Evolutionary conservation across 2,888 invertebrate species (phyloP).

Genomic region (Scelioninae gen. 2): DNA sequence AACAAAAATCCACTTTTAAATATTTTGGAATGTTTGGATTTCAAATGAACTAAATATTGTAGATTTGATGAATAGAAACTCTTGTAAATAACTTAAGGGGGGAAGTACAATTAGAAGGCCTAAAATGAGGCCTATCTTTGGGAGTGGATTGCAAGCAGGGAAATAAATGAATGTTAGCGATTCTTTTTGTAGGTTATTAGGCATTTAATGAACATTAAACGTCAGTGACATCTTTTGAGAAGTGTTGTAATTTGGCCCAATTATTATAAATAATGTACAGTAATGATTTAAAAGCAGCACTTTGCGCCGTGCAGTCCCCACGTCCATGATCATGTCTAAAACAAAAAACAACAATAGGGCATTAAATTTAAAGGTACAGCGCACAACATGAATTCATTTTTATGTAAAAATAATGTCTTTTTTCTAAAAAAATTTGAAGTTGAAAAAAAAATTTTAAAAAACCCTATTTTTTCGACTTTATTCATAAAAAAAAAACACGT

Average conservation of each 20-base stretch:
- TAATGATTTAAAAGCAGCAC: constrained; percentile 1
- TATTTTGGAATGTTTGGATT: too few relatives aligned
- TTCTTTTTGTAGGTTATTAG: too few relatives aligned
- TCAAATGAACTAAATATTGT: too few relatives aligned
- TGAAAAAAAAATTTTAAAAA: constrained; percentile 1
- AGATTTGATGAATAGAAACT: too few relatives aligned
- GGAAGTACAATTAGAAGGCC: too few relatives aligned
- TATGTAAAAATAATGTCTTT: constrained; percentile 2
- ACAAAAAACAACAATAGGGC: constrained; percentile 16
- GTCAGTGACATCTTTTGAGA: background rate
- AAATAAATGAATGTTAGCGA: too few relatives aligned
- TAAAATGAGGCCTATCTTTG: too few relatives aligned
- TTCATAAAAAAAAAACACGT: background rate
- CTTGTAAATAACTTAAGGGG: too few relatives aligned
- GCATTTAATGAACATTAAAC: constrained; percentile 1
- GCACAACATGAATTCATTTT: constrained; percentile 20
- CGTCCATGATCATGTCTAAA: constrained; percentile 15
- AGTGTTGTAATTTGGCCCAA: constrained; percentile 8
- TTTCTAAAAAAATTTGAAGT: constrained; percentile 10
- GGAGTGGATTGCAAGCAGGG: too few relatives aligned
- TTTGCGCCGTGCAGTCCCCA: constrained; percentile 19
- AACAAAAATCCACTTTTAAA: too few relatives aligned
- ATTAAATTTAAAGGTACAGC: constrained; percentile 15
- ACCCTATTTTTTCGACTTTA: background rate
- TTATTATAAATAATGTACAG: constrained; percentile 2